Conservation (phyloP, 2,888 invertebrate species). For the Malachius bipustulatus region DNA sequence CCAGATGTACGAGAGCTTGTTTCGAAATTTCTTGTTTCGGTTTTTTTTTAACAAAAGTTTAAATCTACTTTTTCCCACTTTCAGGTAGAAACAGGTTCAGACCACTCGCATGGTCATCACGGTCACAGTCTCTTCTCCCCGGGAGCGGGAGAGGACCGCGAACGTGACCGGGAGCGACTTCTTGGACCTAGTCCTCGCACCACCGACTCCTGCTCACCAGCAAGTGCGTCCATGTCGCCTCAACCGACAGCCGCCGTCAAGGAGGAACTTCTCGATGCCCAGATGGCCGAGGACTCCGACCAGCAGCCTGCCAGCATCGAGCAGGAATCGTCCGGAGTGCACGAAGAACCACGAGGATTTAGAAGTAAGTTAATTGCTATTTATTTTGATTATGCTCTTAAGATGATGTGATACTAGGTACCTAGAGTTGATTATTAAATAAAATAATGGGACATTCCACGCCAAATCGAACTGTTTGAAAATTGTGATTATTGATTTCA, state of each 20-base stretch:
- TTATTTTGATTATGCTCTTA: conserved; percentile 5
- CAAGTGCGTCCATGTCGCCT: conserved; percentile 45
- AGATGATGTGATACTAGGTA: too few species aligned
- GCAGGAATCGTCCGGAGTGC: conserved; percentile 33
- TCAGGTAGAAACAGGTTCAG: conserved; percentile 35
- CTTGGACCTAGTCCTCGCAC: conserved; percentile 41
- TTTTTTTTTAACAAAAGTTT: too few species aligned
- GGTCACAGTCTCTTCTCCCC: conserved; percentile 35
- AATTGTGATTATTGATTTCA: too few species aligned
- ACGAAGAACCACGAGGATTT: conserved; percentile 41
- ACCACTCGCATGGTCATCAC: conserved; percentile 28
- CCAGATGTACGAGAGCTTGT: too few species aligned
- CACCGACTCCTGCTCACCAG: conserved; percentile 49
- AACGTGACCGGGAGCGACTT: conserved; percentile 34
- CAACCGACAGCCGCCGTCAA: conserved; percentile 35
- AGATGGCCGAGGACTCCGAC: conserved; percentile 47
- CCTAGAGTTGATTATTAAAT: too few species aligned
- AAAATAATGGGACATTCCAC: too few species aligned
- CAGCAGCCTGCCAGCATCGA: conserved; percentile 33
- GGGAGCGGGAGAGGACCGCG: too few species aligned
- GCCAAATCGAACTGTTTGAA: too few species aligned
- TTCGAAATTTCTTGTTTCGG: too few species aligned
- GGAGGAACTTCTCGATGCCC: conserved; percentile 46
- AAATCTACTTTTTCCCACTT: too few species aligned
- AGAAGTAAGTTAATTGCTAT: conserved; percentile 41